phyloP scores from a whole-genome alignment of 1,140 invertebrate species.

The Brachionus angularis region DNA sequence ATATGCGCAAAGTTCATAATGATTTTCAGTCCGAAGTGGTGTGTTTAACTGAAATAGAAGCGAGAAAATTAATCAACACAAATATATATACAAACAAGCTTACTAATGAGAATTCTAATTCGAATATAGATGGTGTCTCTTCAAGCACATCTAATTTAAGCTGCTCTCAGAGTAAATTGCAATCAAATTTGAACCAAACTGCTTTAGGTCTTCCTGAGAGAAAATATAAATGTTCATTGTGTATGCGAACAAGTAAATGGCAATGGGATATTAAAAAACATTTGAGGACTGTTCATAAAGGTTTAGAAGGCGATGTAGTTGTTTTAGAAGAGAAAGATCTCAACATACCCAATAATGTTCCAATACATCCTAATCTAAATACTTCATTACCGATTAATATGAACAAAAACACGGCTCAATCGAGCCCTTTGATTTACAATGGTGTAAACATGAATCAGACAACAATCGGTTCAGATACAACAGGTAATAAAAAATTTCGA shows the following conservation, averaged over 20 bases:
- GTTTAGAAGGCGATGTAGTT: conserved; percentile 71
- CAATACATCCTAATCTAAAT: background rate
- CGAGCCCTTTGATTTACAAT: conserved; percentile 7
- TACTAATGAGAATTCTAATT: too few species aligned
- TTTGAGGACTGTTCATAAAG: conserved; percentile 71
- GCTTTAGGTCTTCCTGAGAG: background rate
- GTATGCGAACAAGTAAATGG: conserved; percentile 67
- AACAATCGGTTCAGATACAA: background rate
- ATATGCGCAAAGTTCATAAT: conserved; percentile 53
- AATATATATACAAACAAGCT: conserved; percentile 49
- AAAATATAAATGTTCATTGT: conserved; percentile 68
- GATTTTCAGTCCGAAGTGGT: conserved; percentile 50
- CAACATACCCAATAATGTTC: background rate
- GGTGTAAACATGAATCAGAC: background rate
- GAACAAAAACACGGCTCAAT: too few species aligned
- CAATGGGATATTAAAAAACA: conserved; percentile 93
- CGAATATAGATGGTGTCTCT: too few species aligned
- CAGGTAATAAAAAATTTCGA: conserved; percentile 49
- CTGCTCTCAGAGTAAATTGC: background rate
- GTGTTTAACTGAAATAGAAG: conserved; percentile 51
- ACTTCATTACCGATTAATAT: too few species aligned
- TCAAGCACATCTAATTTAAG: background rate
- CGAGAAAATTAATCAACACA: conserved; percentile 52
- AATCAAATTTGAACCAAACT: background rate
- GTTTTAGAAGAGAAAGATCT: background rate